Conservation (phyloP, 2,797 vertebrate species). For the Neoniphon sammara region DNA sequence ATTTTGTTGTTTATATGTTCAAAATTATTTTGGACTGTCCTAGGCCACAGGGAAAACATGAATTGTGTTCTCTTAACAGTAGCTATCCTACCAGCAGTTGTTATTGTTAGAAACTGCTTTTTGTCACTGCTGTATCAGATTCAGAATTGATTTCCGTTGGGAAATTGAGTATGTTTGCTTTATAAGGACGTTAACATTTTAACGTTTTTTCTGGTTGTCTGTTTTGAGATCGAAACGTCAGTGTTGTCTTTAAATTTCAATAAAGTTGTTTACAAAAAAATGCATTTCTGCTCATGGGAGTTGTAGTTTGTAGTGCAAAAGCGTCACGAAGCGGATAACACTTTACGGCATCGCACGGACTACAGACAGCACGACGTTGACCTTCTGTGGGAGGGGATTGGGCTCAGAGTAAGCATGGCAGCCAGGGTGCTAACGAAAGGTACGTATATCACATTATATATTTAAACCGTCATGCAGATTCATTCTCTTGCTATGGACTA, state of each 20-base stretch:
- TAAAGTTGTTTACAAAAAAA: constrained; percentile 55
- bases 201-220: no score
- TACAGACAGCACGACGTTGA: constrained; percentile 67
- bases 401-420: constrained; percentile 76
- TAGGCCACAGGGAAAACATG: background rate
- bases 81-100: no score
- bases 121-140: no score
- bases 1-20: background rate
- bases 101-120: no score
- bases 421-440: constrained; percentile 74
- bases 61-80: no score
- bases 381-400: constrained; percentile 63
- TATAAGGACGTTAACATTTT: no score
- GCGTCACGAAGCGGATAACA: background rate
- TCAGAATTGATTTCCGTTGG: no score
- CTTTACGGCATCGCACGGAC: background rate
- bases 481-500: no score
- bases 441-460: constrained; percentile 35
- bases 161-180: no score
- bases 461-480: no score
- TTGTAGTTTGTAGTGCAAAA: constrained; percentile 47
- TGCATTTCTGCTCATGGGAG: constrained; percentile 26
- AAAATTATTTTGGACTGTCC: background rate
- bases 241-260: constrained; percentile 26
- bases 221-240: no score